phyloP scores from a whole-genome alignment of 2,888 invertebrate species.

The Euplagia quadripunctaria region DNA sequence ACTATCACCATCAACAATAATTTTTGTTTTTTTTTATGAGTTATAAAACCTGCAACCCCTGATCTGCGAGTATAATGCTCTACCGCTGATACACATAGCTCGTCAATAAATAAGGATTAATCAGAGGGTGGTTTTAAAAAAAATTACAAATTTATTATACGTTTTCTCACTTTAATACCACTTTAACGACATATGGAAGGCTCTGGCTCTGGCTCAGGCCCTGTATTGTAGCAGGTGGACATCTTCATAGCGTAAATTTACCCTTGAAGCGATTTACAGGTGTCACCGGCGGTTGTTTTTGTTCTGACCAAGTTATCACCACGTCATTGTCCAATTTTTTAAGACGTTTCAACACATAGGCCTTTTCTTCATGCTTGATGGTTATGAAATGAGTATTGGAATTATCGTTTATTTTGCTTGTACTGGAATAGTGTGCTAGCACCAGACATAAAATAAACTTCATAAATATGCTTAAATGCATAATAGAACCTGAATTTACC shows the following conservation, averaged over 20 bases:
- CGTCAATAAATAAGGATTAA: no score
- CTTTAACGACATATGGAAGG: not conserved
- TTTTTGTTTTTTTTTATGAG: no score
- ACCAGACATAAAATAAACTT: slow-evolving; percentile 2
- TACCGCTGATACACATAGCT: no score
- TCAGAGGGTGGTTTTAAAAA: no score
- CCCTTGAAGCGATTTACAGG: not conserved
- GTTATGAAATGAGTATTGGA: not conserved
- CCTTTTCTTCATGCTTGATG: not conserved
- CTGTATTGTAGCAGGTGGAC: not conserved
- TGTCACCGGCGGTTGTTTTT: slow-evolving; percentile 7
- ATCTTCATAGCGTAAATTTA: not conserved
- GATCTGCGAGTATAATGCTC: no score
- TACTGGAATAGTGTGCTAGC: not conserved
- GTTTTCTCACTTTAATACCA: no score
- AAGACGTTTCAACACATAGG: not conserved
- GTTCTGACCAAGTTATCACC: slow-evolving; percentile 10
- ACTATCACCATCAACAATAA: no score
- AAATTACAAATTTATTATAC: no score
- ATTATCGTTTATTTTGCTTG: not conserved
- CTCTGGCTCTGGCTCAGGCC: no score
- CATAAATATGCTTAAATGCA: not conserved
- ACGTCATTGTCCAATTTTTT: not conserved
- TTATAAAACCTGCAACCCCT: no score
- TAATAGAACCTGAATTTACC: not conserved